Evolutionary conservation across 2,113 vertebrate species (phyloP), one percentile per base, ranked within the genome.

Genomic region (Neotoma lepida): DNA sequence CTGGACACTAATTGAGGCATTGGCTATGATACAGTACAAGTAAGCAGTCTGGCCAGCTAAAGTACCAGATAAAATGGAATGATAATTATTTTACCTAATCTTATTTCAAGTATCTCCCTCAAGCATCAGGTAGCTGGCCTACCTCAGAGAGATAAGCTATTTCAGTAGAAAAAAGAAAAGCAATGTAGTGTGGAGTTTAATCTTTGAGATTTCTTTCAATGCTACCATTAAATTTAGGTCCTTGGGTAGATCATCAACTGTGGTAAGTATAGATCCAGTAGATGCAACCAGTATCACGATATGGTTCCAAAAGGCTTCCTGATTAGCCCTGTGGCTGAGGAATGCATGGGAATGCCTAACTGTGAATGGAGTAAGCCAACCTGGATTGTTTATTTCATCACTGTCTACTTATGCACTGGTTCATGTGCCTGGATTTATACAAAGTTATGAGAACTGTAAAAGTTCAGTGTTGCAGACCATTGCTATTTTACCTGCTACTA

Each of bases 61-160:
- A 87, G 61, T 85, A 46, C 15, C 61, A 92, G 49, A 63, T 77
- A 64, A 88, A 64, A 74, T 84, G 77, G 54, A 92, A 91, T 71
- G 54, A 73, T 92, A 44, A 73, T 91, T 94, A 66, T 94, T 93
- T 84, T 61, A 39, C 89, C 82, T 85, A 81, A 86, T 88, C 88
- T 33, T 46, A 70, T 51, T 91, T 92, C 84, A 95, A 84, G 77
- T 96, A 91, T 91, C 87, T 91, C 90, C 44, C 89, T 80, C 5
- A 95, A 89, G 74, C 78, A 89, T 94, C 58, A 41, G 88, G 73
- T 74, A 51, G 71, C 63, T 93, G 44, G 5, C 35, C 35, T 46
- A 0, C 49, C 9, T 94, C 71, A 71, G 33, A 87, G 88, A 96
- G 33, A 51, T 35, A 8, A 35, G 63, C 41, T 77, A 2, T 88